phyloP scores from a whole-genome alignment of 2,113 vertebrate genomes.

The Grallaria varia region DNA sequence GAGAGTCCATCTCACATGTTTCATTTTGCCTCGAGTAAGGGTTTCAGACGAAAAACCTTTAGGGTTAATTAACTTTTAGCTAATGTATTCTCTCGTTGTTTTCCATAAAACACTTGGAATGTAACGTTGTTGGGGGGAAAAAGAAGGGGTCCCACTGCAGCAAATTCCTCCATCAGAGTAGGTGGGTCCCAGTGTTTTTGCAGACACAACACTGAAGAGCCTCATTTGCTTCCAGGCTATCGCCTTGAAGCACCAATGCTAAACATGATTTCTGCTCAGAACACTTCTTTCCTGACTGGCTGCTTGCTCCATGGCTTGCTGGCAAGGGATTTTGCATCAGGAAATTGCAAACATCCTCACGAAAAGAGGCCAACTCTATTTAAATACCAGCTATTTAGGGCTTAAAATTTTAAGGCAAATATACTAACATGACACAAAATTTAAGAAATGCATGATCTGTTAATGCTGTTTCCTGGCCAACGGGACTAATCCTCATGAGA shows the following conservation, averaged over 20 bases:
- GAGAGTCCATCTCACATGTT: neutral
- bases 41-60: neutral
- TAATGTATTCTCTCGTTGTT: neutral
- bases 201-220: neutral
- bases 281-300: neutral
- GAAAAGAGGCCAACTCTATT: neutral
- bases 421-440: neutral
- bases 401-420: neutral
- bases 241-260: neutral
- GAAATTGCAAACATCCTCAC: neutral
- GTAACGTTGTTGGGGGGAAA: rapidly evolving
- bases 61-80: rapidly evolving
- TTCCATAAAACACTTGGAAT: neutral
- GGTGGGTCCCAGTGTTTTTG: neutral
- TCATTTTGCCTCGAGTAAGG: neutral
- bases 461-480: slow-evolving; percentile 15
- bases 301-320: neutral
- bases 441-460: neutral
- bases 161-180: neutral
- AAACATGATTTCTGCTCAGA: neutral
- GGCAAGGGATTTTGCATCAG: neutral
- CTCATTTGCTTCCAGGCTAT: neutral
- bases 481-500: neutral
- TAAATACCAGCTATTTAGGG: neutral
- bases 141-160: neutral